Evolutionary conservation across 1,140 invertebrate genomes (phyloP), one percentile per base, ranked within the genome.

Genomic region (Zaprionus davidi): DNA sequence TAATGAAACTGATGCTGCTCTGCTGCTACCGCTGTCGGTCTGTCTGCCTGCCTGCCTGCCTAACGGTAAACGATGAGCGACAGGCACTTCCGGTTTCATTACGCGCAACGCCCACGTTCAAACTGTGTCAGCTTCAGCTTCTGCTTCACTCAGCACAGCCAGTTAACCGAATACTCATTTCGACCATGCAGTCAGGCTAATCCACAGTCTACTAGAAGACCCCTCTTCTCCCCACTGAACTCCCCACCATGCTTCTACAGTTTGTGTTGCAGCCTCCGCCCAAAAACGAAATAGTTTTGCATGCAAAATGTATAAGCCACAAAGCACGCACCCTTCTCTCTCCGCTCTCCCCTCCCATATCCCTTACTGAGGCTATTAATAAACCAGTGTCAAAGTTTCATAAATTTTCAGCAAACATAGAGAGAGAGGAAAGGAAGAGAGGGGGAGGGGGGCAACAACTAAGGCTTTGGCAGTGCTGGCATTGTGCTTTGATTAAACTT

Each of bases 321-420:
- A 22, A 15, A 20, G 38, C 20, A 34, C 31, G 31, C 9, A 2
- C 31, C 31, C 31, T 34, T 34, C 9, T 11, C 9, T 11, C 2
- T 7, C 3, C 9, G 3, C 31, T 3, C 11, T 13, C 9, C 22
- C 13, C 12, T 24, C 4, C 4, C 57, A 2, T 5, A 15, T 12
- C 0, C 24, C 20, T 38, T 68, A 71, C 69, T 82, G 76, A 72
- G 71, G 84, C 80, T 83, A 87, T 87, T 87, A 87, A 87, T 87
- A 87, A 88, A 84, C 81, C 74, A 81, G 74, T 88, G 83, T 87
- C 78, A 87, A 87, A 87, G 78, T 87, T 87, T 83, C 71, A 74
- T 68, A 76, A 87, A 71, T 83, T 82, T 84, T 7, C 67, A 78
- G 68, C 76, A 76, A 87, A 77, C 72, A 70, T 66, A 55, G 53